Conservation (phyloP, 1,140 invertebrate species). For the Augochlora pura region DNA sequence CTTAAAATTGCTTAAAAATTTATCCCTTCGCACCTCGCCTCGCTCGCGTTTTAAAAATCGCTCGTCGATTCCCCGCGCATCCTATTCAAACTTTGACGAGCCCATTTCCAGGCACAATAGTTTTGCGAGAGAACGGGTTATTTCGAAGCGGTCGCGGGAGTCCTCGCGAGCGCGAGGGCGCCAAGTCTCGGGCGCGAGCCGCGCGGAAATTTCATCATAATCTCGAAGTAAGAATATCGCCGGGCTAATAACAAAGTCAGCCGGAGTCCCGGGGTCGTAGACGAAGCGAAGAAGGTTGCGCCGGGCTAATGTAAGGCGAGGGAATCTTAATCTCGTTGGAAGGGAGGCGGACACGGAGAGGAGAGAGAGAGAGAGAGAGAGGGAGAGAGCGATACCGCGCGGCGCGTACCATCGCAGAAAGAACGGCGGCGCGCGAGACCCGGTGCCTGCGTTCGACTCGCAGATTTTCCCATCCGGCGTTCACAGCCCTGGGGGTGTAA, state of each 20-base stretch:
- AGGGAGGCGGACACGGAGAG: background rate
- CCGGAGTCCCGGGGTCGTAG: conserved; percentile 1
- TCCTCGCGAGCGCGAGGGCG: too few relatives aligned
- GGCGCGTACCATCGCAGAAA: background rate
- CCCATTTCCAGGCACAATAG: too few relatives aligned
- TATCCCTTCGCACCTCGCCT: too few relatives aligned
- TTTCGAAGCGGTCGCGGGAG: too few relatives aligned
- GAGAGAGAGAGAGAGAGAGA: background rate
- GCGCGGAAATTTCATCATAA: conserved; percentile 54
- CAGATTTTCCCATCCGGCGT: conserved; percentile 67
- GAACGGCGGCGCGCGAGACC: background rate
- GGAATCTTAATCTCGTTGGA: conserved; percentile 71
- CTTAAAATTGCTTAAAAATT: too few relatives aligned
- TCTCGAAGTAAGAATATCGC: conserved; percentile 57
- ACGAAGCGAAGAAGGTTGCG: conserved; percentile 34
- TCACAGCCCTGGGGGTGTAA: conserved; percentile 63
- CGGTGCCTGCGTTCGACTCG: conserved; percentile 39
- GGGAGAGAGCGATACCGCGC: background rate
- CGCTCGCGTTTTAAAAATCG: too few relatives aligned
- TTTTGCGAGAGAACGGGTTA: too few relatives aligned
- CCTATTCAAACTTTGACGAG: too few relatives aligned
- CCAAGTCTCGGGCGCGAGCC: background rate
- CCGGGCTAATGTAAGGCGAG: conserved; percentile 63
- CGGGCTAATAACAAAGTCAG: conserved; percentile 58
- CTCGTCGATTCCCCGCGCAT: too few relatives aligned